Base-by-base conservation (phyloP, 2,888 invertebrate genomes). In the Drosophila nr. perissopoda region DNA sequence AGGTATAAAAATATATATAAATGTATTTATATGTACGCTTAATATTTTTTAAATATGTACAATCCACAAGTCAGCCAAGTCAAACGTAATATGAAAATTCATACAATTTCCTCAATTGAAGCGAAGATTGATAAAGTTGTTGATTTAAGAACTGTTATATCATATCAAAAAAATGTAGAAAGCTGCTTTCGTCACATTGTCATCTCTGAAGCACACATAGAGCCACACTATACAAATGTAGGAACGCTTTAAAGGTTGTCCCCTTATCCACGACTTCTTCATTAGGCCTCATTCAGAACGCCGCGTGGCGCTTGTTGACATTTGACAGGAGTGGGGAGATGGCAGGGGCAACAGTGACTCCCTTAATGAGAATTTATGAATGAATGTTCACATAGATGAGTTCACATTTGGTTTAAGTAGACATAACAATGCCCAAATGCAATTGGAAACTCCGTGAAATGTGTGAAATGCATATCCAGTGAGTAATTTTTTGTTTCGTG, bases 261-360 rank as follows among this genome's bases (percentile, higher is more conserved):
- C 77, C 70, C 68, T 76, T 65, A 83, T 69, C 63, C 82, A 57
- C 66, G 68, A 79, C 81, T 82, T 72, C 73, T 72, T 86, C 82
- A 88, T 88, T 86, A 83, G 75, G 58, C 57, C 70, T 81, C 83
- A 82, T 87, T 87, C 71, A 74, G 76, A 65, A 61, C 77, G 88
- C 87, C 88, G 87, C 87, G 88, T 88, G 87, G 88, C 87, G 84
- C 84, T 88, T 74, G 81, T 87, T 87, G 88, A 87, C 87, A 80
- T 88, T 79, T 88, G 88, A 88, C 87, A 78, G 76, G 36, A 57
- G 72, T 64, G 71, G 71, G 70, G 72, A 78, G 60, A 21, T 42
- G 38, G 40, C 18, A 4, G 11, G 11, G 40, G 42, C 46, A 34
- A 46, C 5, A 53, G 46, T 25, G 46, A 64, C 63, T 60, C 59